A percentile compares a stretch with the other conserved stretches of the same genome.
Evolutionary conservation across 2,888 invertebrate genomes (phyloP).

Genomic region (Philereme vetulata): DNA sequence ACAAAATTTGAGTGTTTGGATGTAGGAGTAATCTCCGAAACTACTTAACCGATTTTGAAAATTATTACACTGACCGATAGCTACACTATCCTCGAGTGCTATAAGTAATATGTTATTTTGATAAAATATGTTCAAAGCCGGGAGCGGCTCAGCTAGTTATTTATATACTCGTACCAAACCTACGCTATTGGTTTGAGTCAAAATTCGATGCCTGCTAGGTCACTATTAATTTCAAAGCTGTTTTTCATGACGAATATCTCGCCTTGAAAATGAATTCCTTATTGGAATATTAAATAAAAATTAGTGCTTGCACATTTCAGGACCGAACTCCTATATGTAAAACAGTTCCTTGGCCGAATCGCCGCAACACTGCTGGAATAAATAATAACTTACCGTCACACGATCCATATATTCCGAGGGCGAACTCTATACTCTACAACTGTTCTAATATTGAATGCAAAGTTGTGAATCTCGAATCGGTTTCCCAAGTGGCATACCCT

Average conservation of each 20-base stretch:
- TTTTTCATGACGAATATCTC: conserved; percentile 18
- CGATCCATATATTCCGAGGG: conserved; percentile 70
- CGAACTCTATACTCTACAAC: conserved; percentile 55
- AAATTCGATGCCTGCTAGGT: conserved; percentile 15
- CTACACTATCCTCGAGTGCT: no score
- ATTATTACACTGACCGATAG: no score
- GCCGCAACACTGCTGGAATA: conserved; percentile 39
- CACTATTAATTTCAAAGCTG: conserved; percentile 9
- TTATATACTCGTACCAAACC: background rate
- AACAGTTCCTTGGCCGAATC: conserved; percentile 40
- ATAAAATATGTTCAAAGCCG: no score
- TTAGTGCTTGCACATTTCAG: conserved; percentile 51
- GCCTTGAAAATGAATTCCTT: conserved; percentile 23
- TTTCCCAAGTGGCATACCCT: conserved; percentile 59
- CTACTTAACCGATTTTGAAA: no score
- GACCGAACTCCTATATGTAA: conserved; percentile 56
- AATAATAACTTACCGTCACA: conserved; percentile 56
- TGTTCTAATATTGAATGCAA: conserved; percentile 59
- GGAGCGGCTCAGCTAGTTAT: no score
- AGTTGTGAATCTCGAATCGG: conserved; percentile 51
- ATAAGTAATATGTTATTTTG: no score
- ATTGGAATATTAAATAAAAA: conserved; percentile 14
- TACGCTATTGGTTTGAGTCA: conserved; percentile 7
- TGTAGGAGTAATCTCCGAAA: no score
- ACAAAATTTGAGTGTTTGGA: no score